phyloP scores from a whole-genome alignment of 2,888 invertebrate species.

The Branchipolynoe longqiensis region DNA sequence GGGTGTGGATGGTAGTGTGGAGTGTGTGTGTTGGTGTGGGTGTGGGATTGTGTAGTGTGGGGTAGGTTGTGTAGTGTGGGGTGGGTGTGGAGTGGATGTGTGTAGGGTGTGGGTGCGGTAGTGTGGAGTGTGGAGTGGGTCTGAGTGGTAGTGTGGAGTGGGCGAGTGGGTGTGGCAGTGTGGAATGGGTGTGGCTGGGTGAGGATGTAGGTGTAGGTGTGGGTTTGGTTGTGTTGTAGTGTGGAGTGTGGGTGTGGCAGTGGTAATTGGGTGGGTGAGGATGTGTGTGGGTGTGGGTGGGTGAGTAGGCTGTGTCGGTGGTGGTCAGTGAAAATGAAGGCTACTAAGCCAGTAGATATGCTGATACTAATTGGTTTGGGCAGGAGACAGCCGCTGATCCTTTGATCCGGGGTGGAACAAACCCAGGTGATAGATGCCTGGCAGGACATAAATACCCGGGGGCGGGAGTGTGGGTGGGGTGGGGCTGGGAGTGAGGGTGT shows the following conservation, averaged over 20 bases:
- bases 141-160: not conserved
- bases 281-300: no score
- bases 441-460: not conserved
- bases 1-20: not conserved
- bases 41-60: not conserved
- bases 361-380: not conserved
- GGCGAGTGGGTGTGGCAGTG: not conserved
- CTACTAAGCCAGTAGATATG: no score
- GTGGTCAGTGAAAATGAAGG: no score
- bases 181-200: not conserved
- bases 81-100: not conserved
- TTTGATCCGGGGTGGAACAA: conserved; percentile 24
- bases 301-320: no score
- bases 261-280: no score
- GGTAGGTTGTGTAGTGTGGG: not conserved
- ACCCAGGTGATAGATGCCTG: conserved; percentile 29
- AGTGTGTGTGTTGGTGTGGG: not conserved
- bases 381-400: not conserved
- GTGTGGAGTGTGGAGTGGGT: not conserved
- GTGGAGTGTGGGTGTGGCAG: no score
- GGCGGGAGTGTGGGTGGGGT: not conserved
- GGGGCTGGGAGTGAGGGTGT: not conserved
- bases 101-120: not conserved
- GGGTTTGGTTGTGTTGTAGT: no score
- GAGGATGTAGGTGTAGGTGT: no score